Percentiles rank a stretch among this genome's conserved stretches.
phyloP scores from a whole-genome alignment of 1,140 invertebrate genomes.

The Eciton burchellii region DNA sequence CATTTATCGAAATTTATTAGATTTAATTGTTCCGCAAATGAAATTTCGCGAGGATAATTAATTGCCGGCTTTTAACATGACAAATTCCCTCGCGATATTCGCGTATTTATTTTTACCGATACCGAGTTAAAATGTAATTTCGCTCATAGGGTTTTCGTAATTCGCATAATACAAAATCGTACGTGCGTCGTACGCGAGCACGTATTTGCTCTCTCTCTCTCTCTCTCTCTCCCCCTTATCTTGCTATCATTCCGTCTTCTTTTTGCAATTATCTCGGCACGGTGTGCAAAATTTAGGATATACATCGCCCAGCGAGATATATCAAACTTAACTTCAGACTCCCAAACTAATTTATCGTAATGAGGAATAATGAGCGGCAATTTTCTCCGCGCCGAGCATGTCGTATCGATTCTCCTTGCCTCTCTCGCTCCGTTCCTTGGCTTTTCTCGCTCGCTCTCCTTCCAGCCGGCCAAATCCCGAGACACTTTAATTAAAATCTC shows the following conservation, averaged over 20 bases:
- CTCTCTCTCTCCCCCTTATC: slow-evolving; percentile 23
- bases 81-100: slow-evolving; percentile 5
- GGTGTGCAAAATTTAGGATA: slow-evolving; percentile 59
- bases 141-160: slow-evolving; percentile 17
- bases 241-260: too few species aligned
- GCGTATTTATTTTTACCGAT: slow-evolving; percentile 6
- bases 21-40: slow-evolving; percentile 7
- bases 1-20: background rate
- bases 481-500: slow-evolving; percentile 52
- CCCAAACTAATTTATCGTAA: slow-evolving; percentile 60
- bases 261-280: slow-evolving; percentile 45
- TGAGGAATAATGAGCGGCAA: slow-evolving; percentile 61
- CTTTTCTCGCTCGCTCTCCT: background rate
- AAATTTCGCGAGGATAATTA: slow-evolving; percentile 17
- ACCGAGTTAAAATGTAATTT: slow-evolving; percentile 56
- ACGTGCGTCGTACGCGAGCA: slow-evolving; percentile 8
- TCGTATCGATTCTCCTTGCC: slow-evolving; percentile 43
- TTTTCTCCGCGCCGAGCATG: slow-evolving; percentile 45
- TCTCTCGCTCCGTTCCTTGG: slow-evolving; percentile 15
- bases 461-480: slow-evolving; percentile 21
- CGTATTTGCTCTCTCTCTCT: slow-evolving; percentile 43
- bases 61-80: slow-evolving; percentile 12
- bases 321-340: slow-evolving; percentile 61
- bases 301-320: slow-evolving; percentile 54
- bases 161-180: slow-evolving; percentile 22